Base-by-base conservation (phyloP, 1,140 invertebrate genomes). In the Listronotus bonariensis region DNA sequence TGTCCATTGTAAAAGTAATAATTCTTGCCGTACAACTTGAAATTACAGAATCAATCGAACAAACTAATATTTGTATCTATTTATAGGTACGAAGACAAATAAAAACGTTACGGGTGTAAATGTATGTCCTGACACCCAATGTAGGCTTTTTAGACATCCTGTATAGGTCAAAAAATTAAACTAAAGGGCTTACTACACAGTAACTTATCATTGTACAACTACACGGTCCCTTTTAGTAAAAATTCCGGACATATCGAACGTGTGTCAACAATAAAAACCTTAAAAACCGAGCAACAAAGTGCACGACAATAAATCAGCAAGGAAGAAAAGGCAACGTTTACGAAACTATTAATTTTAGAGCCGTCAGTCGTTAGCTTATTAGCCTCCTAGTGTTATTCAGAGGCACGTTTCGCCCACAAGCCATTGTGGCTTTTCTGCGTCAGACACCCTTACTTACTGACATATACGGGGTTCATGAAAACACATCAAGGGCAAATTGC, bases 251-350 rank as follows among this genome's bases (percentile, higher is more conserved):
- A 51, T 59, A 65, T 45, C 40, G 65, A 68, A 74, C 73, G 73
- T 74, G 73, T 72, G 85, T 58, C 83, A 82, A 68, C 83, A 83
- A 74, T 74, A 74, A 72, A 72, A 70, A 57, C 65, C 59, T 68
- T 60, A 69, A 56, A 57, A 60, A 18, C 52, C 12, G 54, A 45
- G 31, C 62, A 58, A 53, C 62, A 52, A 65, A 53, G 65, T 58
- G 54, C 54, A 65, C 64, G 48, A 70, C 67, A 70, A 74, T 74
- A 73, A 73, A 74, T 74, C 68, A 73, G 68, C 71, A 62, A 60
- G 53, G 43, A 59, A 66, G 64, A 65, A 72, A 71, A 48, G 51
- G 45, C 56, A 34, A 51, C 62, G 58, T 65, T 69, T 64, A 54
- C 42, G 52, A 69, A 66, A 53, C 57, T 60, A 66, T 66, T 66